Evolutionary conservation across 2,797 vertebrate genomes (phyloP), one percentile per base, ranked within the genome.

Genomic region (Kryptopterus vitreolus): DNA sequence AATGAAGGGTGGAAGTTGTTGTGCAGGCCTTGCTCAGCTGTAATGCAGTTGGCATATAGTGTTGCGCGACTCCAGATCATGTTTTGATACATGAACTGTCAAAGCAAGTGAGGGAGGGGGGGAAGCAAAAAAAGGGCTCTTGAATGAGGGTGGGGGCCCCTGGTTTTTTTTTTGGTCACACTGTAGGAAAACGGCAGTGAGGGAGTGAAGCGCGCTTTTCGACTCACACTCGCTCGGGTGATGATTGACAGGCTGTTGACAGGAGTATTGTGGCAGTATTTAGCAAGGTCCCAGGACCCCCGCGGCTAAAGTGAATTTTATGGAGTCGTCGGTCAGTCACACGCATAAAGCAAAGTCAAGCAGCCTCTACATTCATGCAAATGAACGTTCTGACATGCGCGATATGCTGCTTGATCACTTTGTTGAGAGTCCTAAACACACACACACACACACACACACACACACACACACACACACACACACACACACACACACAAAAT

Each of bases 211-310:
- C 87, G 86, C 76, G 81, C n/a, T 87, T 90, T 92, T 89, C 93
- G 59, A 91, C 38, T 92, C 91, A 90, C 82, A 85, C 87, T 88
- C 55, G 90, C 90, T 91, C 91, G 91, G 89, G 87, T n/a, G 87
- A 85, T 93, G 92, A 95, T 92, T 93, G 93, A 93, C 92, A 91
- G 91, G 91, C 90, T 92, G 92, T 92, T 94, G 92, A 94, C 92
- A 93, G 93, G 90, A 84, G 91, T 90, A 92, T 92, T 92, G 93
- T 91, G 89, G 86, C 89, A 90, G 92, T 92, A 91, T 94, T 94
- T 94, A 93, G 92, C 91, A 87, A 90, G 93, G 92, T 93, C 91
- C 90, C 89, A 59, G 91, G 88, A 91, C 92, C 92, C 93, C 93
- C 62, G 83, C 83, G 87, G 93, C 90, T 92, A 90, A 93, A 93